Percentiles rank a stretch among this genome's conserved stretches.
Conservation (phyloP, 2,888 invertebrate species). For the Lysandra coridon region DNA sequence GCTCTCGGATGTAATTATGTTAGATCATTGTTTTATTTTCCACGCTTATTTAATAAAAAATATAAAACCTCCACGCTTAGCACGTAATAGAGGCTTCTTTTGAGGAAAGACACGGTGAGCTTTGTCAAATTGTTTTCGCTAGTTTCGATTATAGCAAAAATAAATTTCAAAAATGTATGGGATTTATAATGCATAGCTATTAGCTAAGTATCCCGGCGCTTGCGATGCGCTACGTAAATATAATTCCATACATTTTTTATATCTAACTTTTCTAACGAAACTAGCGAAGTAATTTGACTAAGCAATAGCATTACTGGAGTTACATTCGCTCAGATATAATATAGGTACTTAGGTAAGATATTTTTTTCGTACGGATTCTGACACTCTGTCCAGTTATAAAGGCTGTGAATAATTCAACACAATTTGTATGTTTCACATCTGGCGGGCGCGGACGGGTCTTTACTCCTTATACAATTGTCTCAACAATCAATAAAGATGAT, state of each 20-base stretch:
- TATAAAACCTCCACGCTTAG: not conserved
- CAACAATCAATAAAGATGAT: slow-evolving; percentile 8
- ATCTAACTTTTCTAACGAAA: no score
- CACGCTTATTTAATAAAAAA: not conserved
- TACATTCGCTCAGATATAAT: not conserved
- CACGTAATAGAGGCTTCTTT: no score
- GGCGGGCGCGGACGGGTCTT: not conserved
- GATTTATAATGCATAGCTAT: no score
- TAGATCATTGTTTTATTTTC: not conserved
- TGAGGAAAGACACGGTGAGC: no score
- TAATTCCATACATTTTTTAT: no score
- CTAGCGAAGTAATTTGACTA: no score
- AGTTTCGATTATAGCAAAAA: no score
- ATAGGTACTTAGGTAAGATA: no score
- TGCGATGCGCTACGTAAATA: no score
- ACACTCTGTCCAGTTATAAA: not conserved
- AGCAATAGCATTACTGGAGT: not conserved
- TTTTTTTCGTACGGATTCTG: not conserved
- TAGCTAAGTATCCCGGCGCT: no score
- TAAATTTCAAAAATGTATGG: no score
- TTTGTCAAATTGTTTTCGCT: no score
- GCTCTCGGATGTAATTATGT: not conserved
- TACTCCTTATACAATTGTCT: not conserved
- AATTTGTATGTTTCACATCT: not conserved
- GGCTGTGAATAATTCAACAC: not conserved